Evolutionary conservation across 2,888 invertebrate genomes (phyloP).

Genomic region (Thecocarcelia acutangulata): DNA sequence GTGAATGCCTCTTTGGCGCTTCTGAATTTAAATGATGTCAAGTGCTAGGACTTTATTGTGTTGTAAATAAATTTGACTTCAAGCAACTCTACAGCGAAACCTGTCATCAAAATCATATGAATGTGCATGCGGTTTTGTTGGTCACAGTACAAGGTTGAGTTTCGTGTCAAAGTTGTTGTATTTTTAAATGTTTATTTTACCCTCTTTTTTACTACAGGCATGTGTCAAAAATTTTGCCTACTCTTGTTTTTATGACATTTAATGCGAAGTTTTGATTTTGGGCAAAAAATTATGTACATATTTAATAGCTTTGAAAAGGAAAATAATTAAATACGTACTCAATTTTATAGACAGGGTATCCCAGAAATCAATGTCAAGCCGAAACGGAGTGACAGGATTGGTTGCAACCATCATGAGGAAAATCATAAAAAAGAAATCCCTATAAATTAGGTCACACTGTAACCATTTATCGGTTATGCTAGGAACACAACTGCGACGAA

Average conservation of each 20-base stretch:
- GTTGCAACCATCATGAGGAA: too few species aligned
- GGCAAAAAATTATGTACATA: neutral
- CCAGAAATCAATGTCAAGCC: too few species aligned
- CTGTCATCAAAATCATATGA: conserved; percentile 27
- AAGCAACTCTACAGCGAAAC: conserved; percentile 22
- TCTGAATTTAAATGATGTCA: conserved; percentile 34
- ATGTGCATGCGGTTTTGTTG: conserved; percentile 20
- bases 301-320: neutral
- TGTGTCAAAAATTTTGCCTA: conserved; percentile 42
- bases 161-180: conserved; percentile 23
- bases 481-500: too few species aligned
- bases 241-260: conserved; percentile 32
- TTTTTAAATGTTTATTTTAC: conserved; percentile 47
- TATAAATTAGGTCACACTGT: too few species aligned
- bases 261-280: conserved; percentile 35
- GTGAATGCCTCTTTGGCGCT: neutral
- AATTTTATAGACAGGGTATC: too few species aligned
- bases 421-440: too few species aligned
- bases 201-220: conserved; percentile 3
- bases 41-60: conserved; percentile 22
- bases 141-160: conserved; percentile 37
- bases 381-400: too few species aligned
- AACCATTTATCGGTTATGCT: too few species aligned
- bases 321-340: too few species aligned
- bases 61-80: conserved; percentile 34